phyloP scores from a whole-genome alignment of 2,113 vertebrate species.

The Mobula hypostoma region DNA sequence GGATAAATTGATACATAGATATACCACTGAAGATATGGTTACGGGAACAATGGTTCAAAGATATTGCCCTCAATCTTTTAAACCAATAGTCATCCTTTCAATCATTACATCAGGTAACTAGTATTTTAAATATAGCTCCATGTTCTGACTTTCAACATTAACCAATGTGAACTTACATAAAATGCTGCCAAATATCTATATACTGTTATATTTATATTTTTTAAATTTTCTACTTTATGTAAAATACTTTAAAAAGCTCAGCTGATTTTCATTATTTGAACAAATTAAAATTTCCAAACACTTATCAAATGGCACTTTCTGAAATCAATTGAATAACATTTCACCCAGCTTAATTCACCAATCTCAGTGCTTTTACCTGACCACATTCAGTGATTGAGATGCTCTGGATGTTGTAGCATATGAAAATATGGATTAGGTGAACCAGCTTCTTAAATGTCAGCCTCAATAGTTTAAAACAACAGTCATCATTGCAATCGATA shows the following conservation, averaged over 20 bases:
- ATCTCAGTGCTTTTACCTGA: neutral
- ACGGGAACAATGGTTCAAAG: too few species aligned
- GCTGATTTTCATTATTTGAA: neutral
- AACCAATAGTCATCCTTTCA: too few species aligned
- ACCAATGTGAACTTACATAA: neutral
- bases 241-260: neutral
- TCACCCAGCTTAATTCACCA: neutral
- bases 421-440: neutral
- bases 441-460: conserved; percentile 5
- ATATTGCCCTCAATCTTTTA: too few species aligned
- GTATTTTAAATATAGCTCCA: neutral
- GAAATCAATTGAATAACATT: neutral
- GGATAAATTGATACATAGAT: neutral
- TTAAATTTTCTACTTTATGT: neutral
- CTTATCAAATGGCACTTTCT: neutral
- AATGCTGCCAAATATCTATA: neutral
- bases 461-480: neutral
- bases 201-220: neutral
- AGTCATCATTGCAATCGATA: conserved; percentile 11
- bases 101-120: too few species aligned
- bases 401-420: neutral
- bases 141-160: neutral
- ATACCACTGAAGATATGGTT: too few species aligned
- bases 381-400: neutral
- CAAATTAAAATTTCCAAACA: neutral